These are phyloP conservation scores for Cremastinae sp. DNA, from an alignment of 2,888 invertebrate genomes.

Conservation along the genomic window DNA sequence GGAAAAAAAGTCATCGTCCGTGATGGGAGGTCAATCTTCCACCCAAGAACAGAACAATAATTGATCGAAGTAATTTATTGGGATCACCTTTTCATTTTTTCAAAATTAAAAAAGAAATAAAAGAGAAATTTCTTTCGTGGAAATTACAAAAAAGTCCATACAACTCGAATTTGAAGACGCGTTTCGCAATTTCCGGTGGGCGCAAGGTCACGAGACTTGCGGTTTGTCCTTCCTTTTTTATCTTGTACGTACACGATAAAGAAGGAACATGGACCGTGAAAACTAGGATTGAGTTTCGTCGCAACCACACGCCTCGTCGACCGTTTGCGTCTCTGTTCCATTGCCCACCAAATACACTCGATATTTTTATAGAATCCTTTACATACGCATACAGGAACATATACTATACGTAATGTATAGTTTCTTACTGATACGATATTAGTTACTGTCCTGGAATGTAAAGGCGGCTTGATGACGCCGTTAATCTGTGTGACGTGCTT, in stretches of 20 bases:
- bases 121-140: not conserved
- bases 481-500: constrained; percentile 65
- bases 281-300: not conserved
- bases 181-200: constrained; percentile 45
- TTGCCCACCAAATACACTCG: no score
- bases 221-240: not conserved
- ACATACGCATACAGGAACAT: constrained; percentile 6
- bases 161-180: constrained; percentile 49
- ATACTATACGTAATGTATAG: constrained; percentile 55
- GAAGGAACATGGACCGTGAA: not conserved
- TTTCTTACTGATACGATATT: constrained; percentile 55
- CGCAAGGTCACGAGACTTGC: constrained; percentile 32
- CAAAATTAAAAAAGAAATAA: no score
- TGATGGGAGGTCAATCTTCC: no score
- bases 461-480: constrained; percentile 72
- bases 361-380: no score
- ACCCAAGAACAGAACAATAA: no score
- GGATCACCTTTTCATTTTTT: no score
- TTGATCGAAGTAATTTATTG: no score
- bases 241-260: not conserved
- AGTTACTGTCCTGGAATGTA: constrained; percentile 61
- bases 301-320: constrained; percentile 32
- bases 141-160: constrained; percentile 41
- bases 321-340: not conserved
- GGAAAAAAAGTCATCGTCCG: not conserved